Base-by-base conservation (phyloP, 2,888 invertebrate species). In the Sphaeridia pumilis region DNA sequence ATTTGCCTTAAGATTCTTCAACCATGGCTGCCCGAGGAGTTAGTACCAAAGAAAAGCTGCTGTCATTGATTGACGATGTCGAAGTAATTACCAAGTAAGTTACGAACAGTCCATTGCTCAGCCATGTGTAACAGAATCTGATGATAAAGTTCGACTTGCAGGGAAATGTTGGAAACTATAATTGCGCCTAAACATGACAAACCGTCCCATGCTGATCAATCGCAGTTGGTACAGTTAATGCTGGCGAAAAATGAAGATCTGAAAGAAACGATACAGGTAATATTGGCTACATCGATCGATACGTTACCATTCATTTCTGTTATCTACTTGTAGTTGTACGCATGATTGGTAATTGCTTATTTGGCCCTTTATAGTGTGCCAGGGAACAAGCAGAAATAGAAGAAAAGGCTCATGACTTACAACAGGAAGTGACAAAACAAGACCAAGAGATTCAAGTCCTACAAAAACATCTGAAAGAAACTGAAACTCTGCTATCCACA, bases 161-260 rank as follows among this genome's bases (percentile, higher is more conserved):
- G 92, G 70, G 93, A 94, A 74, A 76, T 95, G 58, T 85, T 94
- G 63, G 94, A 94, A 72, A 88, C 90, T 63, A 83, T 88, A n/a
- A 84, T 88, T 66, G 84, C 87, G 10, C 86, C 87, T 1, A 92
- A 92, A 67, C 82, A 81, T 64, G 82, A 82, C 66, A 90, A 84
- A 69, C 73, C 83, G 49, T 84, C 85, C 1, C 82, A 82, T n/a
- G 75, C 79, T 0, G 90, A 90, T 66, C 84, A 89, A 66, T 77
- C 82, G 3, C 85, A 88, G 66, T 72, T 94, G 36, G 86, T 93
- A 28, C 89, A 93, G 66, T 74, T 94, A 44, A 74, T 94, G 10
- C 81, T 94, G 2, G 77, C 83, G 1, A 94, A 93, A 73, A 90
- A 94, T 69, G 81, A 82, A 26, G 92, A 93, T 71, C 74, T 94